Evolutionary conservation across 2,888 invertebrate species (phyloP), one percentile per base, ranked within the genome.

Genomic region (Pseudococcus jackbeardsleyi): DNA sequence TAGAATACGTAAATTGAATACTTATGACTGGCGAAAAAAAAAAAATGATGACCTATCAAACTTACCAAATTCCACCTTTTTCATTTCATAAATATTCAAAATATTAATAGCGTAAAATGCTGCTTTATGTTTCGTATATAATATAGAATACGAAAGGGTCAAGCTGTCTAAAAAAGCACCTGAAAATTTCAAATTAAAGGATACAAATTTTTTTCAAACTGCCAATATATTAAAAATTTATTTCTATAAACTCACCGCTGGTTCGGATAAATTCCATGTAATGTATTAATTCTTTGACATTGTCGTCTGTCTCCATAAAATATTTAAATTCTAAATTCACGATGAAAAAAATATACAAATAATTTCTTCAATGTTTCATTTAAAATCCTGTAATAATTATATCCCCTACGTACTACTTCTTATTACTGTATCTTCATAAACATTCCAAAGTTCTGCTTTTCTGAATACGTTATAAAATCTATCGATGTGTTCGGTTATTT

Each of bases 201-300:
- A 42, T 42, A 17, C 39, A 17, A 39, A 39, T 77, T 77, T 72
- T 72, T 72, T 15, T 77, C 77, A 22, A 64, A n/a, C 7, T 26
- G 12, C 9, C 0, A 26, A 26, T 0, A 11, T n/a, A 39, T 4
- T 79, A 9, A 1, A 19, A 22, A 64, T 54, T 54, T 7, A 11
- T 64, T 22, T 9, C 11, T 2, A 46, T 46, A 3, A 11, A 46
- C 46, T 46, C 22, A 82, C 79, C 79, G 5, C 19, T 46, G 7
- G 19, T 82, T 46, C 19, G 19, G 19, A 82, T 46, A 9, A 82
- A 46, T 8, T 82, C 46, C 79, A 82, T 82, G 15, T 82, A 82
- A 19, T 82, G 46, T 82, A 19, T 82, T 1, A 82, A 19, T 82
- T 82, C 79, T 19, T 42, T 42, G 3, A 22, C 17, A 9, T 82